These are phyloP conservation scores for Sturnus vulgaris DNA, from an alignment of 2,113 vertebrate genomes.

Conservation along the genomic window DNA sequence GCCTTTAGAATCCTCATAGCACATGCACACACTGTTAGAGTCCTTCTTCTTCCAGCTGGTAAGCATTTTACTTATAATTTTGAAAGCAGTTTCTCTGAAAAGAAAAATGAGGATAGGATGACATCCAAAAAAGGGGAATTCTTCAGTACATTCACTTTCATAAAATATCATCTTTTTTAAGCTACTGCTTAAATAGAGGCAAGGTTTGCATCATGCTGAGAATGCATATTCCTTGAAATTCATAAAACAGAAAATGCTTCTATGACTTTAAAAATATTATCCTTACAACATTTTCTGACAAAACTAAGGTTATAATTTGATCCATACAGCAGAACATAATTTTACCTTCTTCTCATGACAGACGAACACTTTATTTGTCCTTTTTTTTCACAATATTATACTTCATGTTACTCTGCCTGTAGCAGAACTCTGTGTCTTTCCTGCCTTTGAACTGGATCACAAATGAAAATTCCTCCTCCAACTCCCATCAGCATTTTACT, in stretches of 20 bases:
- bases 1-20: background rate
- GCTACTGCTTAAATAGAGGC: background rate
- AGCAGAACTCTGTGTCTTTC: background rate
- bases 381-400: background rate
- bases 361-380: rapidly evolving
- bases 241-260: background rate
- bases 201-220: background rate
- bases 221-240: background rate
- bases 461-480: background rate
- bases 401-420: background rate
- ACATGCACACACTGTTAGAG: background rate
- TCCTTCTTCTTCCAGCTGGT: background rate
- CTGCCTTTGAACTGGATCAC: background rate
- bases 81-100: background rate
- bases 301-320: background rate
- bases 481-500: background rate
- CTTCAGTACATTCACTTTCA: background rate
- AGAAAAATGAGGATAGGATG: background rate
- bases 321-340: background rate
- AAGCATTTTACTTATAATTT: background rate
- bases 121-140: background rate
- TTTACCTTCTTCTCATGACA: background rate
- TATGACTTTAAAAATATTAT: background rate
- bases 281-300: background rate
- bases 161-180: background rate